phyloP scores from a whole-genome alignment of 2,888 invertebrate genomes.

The Drosophila subquinaria region DNA sequence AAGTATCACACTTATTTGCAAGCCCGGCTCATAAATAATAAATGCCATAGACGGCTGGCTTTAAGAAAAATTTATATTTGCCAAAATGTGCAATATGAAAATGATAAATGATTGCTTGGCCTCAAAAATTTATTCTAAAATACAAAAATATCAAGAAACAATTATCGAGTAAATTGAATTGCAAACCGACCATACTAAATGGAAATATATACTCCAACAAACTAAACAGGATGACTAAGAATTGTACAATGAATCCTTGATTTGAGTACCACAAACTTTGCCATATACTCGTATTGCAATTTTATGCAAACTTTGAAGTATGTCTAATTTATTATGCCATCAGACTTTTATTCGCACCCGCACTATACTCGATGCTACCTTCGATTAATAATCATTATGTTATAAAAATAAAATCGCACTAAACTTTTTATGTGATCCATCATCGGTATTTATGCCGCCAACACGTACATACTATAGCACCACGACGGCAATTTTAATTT shows the following conservation, averaged over 20 bases:
- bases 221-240: neutral
- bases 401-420: conserved; percentile 68
- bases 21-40: conserved; percentile 58
- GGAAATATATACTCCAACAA: neutral
- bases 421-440: conserved; percentile 78
- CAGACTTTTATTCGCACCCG: conserved; percentile 11
- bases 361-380: conserved; percentile 39
- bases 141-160: neutral
- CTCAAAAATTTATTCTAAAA: neutral
- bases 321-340: conserved; percentile 15
- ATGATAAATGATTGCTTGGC: neutral
- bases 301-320: conserved; percentile 7
- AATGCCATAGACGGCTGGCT: conserved; percentile 12
- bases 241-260: neutral
- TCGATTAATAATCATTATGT: conserved; percentile 68
- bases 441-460: conserved; percentile 60
- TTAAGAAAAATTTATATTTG: conserved; percentile 2
- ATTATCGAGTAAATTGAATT: neutral
- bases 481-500: conserved; percentile 71
- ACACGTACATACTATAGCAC: conserved; percentile 11
- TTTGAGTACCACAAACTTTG: conserved; percentile 11
- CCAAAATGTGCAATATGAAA: conserved; percentile 3
- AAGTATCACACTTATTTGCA: conserved; percentile 39
- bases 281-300: conserved; percentile 8
- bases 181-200: neutral